Base-by-base conservation (phyloP, 2,888 invertebrate genomes). In the Andrena marginata region DNA sequence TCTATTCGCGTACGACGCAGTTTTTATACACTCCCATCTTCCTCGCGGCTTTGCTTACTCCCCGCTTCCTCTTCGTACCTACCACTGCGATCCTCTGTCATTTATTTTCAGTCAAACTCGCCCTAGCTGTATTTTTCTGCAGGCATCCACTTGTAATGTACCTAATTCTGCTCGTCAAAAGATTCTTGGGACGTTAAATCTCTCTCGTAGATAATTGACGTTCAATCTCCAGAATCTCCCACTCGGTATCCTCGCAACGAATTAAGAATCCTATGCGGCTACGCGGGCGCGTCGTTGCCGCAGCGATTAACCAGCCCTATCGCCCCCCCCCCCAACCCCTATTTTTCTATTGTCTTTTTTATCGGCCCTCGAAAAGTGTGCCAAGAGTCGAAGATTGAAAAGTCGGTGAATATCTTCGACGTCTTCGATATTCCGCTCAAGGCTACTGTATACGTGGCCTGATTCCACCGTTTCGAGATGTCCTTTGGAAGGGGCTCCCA, bases 1-100 rank as follows among this genome's bases (percentile, higher is more conserved):
- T 89, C 85, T 89, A 89, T 89, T 85, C 84, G 80, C 80, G 73
- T 85, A 65, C 85, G 85, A 71, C 77, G 73, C 73, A 49, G 62
- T 81, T 76, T 23, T 82, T 76, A 82, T 68, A 64, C 73, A n/a
- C 82, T 72, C 42, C 54, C 20, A 51, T 51, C n/a, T n/a, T 56
- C 26, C 59, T 8, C 8, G 7, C 5, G 20, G 33, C 1, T 31
- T 33, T 26, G 48, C 33, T 33, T 42, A 56, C 42, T 54, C n/a
- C 2, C 35, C 8, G 3, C 31, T 51, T 10, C n/a, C 16, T 31
- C n/a, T 48, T 29, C 42, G 33, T 5, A 2, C 48, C 2, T 2
- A 48, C 10, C 8, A 20, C 20, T n/a, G 29, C n/a, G 26, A 26
- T 8, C 31, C 6, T n/a, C 26, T 33, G n/a, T n/a, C 31, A 20